Base-by-base conservation (phyloP, 92 coral and sea anemone species). In the Epizoanthus illoricatus region DNA sequence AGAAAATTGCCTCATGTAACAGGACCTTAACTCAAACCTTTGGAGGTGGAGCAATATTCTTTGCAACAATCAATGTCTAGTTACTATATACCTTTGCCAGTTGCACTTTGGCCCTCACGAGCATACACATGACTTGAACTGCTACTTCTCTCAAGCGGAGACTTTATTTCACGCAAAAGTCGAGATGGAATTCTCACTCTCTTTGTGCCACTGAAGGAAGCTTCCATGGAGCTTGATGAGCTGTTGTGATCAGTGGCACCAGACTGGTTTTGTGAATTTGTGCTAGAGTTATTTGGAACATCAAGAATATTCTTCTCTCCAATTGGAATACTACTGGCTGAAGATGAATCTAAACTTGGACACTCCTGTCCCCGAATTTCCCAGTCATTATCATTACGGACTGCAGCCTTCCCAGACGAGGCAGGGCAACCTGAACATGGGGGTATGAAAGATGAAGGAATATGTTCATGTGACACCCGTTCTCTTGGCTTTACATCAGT, bases 141-240 rank as follows among this genome's bases (percentile, higher is more conserved):
- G 39, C 65, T 74, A 87, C 91, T 89, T 86, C 91, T 88, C 41
- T 95, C 94, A 57, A 85, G 75, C 21, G 98, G 98, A 43, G 95
- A 84, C 66, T 89, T 90, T 43, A 95, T 92, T 85, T 95, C 97
- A 9, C 94, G 91, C 36, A 95, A 90, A 74, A 95, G 74, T 74
- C 92, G 90, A 5, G 98, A 91, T 57, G 98, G 92, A 18, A 95
- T 83, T 70, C 87, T 88, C 1, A 92, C 98, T 63, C 91, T 89
- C 58, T 86, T 93, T 18, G 90, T 89, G 12, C 93, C 97, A 81
- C 85, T 89, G 80, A 95, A 95, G 39, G 98, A 89, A 69, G 67
- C 72, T 52, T 90, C 94, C 21, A 69, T 21, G 43, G 71, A 63
- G 42, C 61, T 43, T 4, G 71, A 63, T 43, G 82, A 62, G 60